Percentiles rank a stretch among this genome's conserved stretches.
Evolutionary conservation across 1,140 invertebrate species (phyloP).

Genomic region (Zaprionus taronus): DNA sequence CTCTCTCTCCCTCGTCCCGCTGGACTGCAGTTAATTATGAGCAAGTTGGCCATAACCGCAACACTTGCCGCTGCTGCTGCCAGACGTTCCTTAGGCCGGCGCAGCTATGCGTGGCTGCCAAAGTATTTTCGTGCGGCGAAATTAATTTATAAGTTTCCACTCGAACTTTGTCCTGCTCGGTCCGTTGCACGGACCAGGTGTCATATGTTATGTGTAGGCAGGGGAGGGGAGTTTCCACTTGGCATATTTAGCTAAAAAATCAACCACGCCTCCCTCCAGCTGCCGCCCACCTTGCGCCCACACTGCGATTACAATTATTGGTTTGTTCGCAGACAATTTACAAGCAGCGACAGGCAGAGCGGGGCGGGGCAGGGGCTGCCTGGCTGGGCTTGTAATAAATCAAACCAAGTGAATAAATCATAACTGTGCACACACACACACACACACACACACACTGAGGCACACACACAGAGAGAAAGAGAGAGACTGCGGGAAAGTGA

Average conservation of each 20-base stretch:
- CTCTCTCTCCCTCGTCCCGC: constrained; percentile 7
- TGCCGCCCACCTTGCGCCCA: too few species aligned
- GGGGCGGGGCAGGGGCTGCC: not conserved
- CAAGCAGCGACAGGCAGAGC: not conserved
- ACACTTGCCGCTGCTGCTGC: constrained; percentile 32
- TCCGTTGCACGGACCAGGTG: not conserved
- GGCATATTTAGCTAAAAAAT: constrained; percentile 5
- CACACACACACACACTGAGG: constrained; percentile 8
- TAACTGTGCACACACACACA: constrained; percentile 57
- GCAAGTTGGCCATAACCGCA: constrained; percentile 59
- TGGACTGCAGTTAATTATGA: constrained; percentile 81
- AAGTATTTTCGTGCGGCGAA: constrained; percentile 70
- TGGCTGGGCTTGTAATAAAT: constrained; percentile 67
- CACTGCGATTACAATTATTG: constrained; percentile 69
- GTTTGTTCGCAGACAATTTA: not conserved
- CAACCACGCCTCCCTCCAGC: not conserved
- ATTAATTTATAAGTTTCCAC: constrained; percentile 78
- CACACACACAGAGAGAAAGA: constrained; percentile 8
- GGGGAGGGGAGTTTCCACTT: not conserved
- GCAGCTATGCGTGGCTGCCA: constrained; percentile 60
- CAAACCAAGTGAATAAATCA: constrained; percentile 83
- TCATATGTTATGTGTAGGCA: not conserved
- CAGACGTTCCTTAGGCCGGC: constrained; percentile 53
- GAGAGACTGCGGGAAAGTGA: constrained; percentile 63
- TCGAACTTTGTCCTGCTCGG: constrained; percentile 26